Base-by-base conservation (phyloP, 2,888 invertebrate species). In the Gymnocheta viridis region DNA sequence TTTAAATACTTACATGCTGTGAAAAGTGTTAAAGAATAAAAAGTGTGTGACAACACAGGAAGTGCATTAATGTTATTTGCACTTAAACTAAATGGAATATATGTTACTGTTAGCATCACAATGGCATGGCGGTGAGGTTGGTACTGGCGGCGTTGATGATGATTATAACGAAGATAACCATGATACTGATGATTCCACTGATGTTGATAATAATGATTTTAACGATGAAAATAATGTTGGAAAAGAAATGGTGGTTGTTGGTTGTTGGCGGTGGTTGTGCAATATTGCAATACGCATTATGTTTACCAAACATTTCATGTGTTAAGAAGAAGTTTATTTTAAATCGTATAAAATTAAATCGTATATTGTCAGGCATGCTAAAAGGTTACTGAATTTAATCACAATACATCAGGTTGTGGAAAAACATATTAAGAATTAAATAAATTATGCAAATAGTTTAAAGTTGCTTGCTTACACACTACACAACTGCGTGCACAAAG, bases 51-150 rank as follows among this genome's bases (percentile, higher is more conserved):
- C 84, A 84, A 84, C 84, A 84, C 81, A 77, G 84, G 84, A 84
- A 84, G 84, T 84, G 84, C 84, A 84, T 84, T 84, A 84, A 84
- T 84, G 81, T 84, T 84, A 81, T 84, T 84, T 84, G 76, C 84
- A 84, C 84, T 84, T 84, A 84, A 84, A 81, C 72, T 84, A 84
- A 84, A 81, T 81, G 81, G 81, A 84, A 84, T 82, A 64, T 80
- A 69, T 81, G 77, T 67, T 81, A 58, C 70, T 60, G 64, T 66
- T 70, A 32, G 17, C 41, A 70, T 41, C 62, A 78, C 49, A 78
- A 60, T 69, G 69, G 41, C 51, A 29, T 32, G 22, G 41, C 51
- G 41, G n/a, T 19, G 54, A 44, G 14, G 54, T 35, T 17, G 29
- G 22, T 67, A 60, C 44, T 27, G 22, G 56, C 24, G 47, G 51